phyloP scores from a whole-genome alignment of 2,888 invertebrate genomes.

The Silvanus unidentatus region DNA sequence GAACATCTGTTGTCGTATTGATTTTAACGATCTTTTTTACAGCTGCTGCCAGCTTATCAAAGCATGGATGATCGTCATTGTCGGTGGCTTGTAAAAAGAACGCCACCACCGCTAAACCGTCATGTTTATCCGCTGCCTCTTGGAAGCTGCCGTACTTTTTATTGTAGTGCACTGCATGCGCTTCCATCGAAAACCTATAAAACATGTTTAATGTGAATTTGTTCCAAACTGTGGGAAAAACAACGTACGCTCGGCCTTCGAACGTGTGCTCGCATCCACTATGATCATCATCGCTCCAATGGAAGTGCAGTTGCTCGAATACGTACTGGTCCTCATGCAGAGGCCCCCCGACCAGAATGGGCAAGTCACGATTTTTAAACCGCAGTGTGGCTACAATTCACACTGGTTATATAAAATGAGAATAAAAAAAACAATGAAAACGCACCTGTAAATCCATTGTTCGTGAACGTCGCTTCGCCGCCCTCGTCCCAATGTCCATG shows the following conservation, averaged over 20 bases:
- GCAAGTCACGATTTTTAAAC: slow-evolving; percentile 54
- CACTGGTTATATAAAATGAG: neutral
- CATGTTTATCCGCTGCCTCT: slow-evolving; percentile 61
- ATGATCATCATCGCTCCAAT: slow-evolving; percentile 70
- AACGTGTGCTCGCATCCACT: slow-evolving; percentile 76
- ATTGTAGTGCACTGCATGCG: slow-evolving; percentile 75
- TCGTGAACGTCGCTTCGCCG: slow-evolving; percentile 54
- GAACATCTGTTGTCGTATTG: slow-evolving; percentile 36
- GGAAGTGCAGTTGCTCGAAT: slow-evolving; percentile 75
- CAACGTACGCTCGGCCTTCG: slow-evolving; percentile 63
- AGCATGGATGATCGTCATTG: slow-evolving; percentile 42
- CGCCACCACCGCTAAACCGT: slow-evolving; percentile 65
- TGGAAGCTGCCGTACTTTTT: slow-evolving; percentile 60
- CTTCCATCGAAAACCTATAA: slow-evolving; percentile 65
- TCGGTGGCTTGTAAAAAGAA: slow-evolving; percentile 54
- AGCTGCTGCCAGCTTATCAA: slow-evolving; percentile 40
- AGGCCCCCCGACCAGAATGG: slow-evolving; percentile 60
- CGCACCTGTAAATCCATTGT: slow-evolving; percentile 67
- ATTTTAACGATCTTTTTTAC: slow-evolving; percentile 42
- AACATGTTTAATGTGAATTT: too few species aligned
- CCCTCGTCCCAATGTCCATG: slow-evolving; percentile 56
- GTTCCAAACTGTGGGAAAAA: too few species aligned
- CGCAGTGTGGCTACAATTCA: slow-evolving; percentile 53
- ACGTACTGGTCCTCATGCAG: slow-evolving; percentile 59
- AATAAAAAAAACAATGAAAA: neutral